These are phyloP conservation scores for Progne subis DNA, from an alignment of 2,113 vertebrate species.

Conservation along the genomic window DNA sequence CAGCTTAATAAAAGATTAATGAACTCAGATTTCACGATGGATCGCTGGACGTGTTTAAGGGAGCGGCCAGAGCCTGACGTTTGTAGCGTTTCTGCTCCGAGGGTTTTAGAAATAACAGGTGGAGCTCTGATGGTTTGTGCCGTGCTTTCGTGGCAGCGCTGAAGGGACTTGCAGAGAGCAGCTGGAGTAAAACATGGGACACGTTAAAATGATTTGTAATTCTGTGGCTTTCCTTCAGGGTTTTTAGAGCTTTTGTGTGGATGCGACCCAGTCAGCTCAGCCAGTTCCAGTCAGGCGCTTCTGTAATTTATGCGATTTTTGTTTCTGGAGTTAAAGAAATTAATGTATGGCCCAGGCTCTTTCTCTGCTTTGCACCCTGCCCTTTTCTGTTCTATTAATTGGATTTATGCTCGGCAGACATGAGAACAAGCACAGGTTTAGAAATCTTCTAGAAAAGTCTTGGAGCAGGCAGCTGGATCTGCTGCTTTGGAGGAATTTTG, in stretches of 20 bases:
- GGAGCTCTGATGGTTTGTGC: neutral
- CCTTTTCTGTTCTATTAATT: neutral
- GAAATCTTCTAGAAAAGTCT: neutral
- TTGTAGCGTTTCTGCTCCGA: neutral
- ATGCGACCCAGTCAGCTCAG: neutral
- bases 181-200: neutral
- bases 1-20: neutral
- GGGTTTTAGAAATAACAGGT: neutral
- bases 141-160: neutral
- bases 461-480: neutral
- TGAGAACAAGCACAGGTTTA: neutral
- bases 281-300: neutral
- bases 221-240: neutral
- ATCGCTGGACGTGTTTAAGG: neutral
- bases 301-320: rapidly evolving
- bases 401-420: neutral
- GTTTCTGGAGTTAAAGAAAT: neutral
- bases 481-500: neutral
- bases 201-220: neutral
- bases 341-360: neutral
- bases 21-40: neutral
- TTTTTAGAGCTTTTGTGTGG: neutral
- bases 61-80: neutral
- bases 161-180: neutral
- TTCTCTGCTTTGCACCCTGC: neutral